Conservation (phyloP, 2,888 invertebrate species). For the Eurytoma californica region DNA sequence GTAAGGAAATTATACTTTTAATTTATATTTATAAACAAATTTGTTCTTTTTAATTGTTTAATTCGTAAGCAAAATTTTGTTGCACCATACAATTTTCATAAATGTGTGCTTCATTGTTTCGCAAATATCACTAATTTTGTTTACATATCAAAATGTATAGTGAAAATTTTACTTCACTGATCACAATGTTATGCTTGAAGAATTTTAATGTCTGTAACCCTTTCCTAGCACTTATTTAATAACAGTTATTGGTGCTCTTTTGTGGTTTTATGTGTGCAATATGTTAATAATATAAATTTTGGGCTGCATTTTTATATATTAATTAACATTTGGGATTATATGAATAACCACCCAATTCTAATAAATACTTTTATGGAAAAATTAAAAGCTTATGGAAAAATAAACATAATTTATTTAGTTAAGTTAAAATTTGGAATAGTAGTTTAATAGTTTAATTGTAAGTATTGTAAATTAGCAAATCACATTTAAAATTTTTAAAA, state of each 20-base stretch:
- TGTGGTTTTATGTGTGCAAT: slow-evolving; percentile 14
- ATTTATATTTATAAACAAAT: neutral
- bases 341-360: neutral
- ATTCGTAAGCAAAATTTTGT: neutral
- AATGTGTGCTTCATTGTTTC: neutral
- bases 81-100: neutral
- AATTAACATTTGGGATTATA: neutral
- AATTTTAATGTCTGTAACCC: neutral
- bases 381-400: too few relatives aligned
- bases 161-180: slow-evolving; percentile 33
- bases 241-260: neutral
- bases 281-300: neutral
- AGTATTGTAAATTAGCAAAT: too few relatives aligned
- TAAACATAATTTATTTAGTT: too few relatives aligned
- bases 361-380: neutral
- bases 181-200: neutral
- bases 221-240: neutral
- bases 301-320: neutral
- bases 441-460: too few relatives aligned
- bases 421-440: too few relatives aligned
- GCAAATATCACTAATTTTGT: slow-evolving; percentile 5
- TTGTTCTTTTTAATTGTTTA: neutral
- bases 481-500: too few relatives aligned
- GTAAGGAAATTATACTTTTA: neutral
- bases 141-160: neutral